phyloP scores from a whole-genome alignment of 2,113 vertebrate genomes.

The Pipa parva region DNA sequence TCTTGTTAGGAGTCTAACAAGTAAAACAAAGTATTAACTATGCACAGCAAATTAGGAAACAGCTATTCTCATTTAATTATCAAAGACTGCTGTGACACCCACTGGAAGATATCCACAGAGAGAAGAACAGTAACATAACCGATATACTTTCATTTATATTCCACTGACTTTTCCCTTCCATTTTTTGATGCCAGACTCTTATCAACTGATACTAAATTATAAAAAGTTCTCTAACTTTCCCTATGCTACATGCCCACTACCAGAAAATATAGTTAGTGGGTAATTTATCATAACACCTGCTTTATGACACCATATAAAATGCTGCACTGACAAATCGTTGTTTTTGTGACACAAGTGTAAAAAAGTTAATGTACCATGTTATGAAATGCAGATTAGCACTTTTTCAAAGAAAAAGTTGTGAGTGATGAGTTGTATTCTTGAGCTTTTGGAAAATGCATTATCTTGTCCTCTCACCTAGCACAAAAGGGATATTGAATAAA shows the following conservation, averaged over 20 bases:
- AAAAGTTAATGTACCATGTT: slow-evolving; percentile 27
- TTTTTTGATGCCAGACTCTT: not conserved
- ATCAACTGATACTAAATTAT: not conserved
- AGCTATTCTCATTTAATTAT: slow-evolving; percentile 20
- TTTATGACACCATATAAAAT: not conserved
- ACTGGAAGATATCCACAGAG: not conserved
- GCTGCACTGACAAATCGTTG: slow-evolving; percentile 4
- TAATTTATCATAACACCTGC: not conserved
- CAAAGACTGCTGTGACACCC: slow-evolving; percentile 11
- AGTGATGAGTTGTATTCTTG: not conserved
- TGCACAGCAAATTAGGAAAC: slow-evolving; percentile 22
- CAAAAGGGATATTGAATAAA: slow-evolving; percentile 5
- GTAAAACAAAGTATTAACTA: slow-evolving; percentile 8
- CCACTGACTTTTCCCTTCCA: too few species aligned
- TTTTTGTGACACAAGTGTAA: slow-evolving; percentile 16
- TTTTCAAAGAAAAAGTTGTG: slow-evolving; percentile 3
- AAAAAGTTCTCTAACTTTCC: not conserved
- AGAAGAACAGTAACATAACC: not conserved
- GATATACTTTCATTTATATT: too few species aligned
- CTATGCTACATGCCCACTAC: not conserved
- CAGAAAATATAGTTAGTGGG: not conserved
- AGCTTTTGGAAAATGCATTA: slow-evolving; percentile 1
- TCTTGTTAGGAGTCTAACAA: not conserved
- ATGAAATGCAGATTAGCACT: slow-evolving; percentile 10
- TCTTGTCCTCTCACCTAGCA: slow-evolving; percentile 3